These are phyloP conservation scores for Ceramica pisi DNA, from an alignment of 2,888 invertebrate genomes.

Conservation along the genomic window DNA sequence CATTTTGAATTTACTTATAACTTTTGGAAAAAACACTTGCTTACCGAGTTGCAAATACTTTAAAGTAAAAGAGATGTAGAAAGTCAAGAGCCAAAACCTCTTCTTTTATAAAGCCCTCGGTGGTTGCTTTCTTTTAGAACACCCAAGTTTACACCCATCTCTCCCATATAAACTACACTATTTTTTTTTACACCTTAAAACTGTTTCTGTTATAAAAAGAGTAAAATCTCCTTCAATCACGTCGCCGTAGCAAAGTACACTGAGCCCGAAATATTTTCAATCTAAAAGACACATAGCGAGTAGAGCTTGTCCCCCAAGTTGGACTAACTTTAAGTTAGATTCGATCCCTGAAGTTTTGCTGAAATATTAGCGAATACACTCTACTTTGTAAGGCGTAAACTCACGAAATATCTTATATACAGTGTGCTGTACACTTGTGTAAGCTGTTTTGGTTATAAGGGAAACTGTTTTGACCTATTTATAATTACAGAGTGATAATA, in stretches of 20 bases:
- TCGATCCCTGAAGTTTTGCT: constrained; percentile 66
- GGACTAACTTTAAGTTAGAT: constrained; percentile 66
- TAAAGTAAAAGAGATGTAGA: no score
- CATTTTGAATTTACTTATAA: no score
- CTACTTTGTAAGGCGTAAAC: constrained; percentile 42
- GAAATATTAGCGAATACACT: constrained; percentile 66
- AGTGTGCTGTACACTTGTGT: not conserved
- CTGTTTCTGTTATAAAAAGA: constrained; percentile 12
- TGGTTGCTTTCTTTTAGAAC: no score
- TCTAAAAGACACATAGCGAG: constrained; percentile 55
- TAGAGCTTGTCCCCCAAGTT: constrained; percentile 57
- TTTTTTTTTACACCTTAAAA: no score
- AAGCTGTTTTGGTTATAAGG: not conserved
- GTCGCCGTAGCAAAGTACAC: constrained; percentile 31
- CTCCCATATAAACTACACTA: no score
- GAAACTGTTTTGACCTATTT: not conserved
- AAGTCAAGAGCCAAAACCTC: no score
- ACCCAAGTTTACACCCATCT: no score
- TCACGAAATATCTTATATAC: constrained; percentile 25
- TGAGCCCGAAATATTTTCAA: constrained; percentile 59
- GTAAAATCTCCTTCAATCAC: not conserved
- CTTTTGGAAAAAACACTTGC: no score
- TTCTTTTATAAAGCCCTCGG: no score
- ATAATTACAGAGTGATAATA: not conserved
- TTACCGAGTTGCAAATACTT: no score